A percentile compares a stretch with the other conserved stretches of the same genome.
Evolutionary conservation across 2,113 vertebrate species (phyloP).

Genomic region (Beaufortia kweichowensis): DNA sequence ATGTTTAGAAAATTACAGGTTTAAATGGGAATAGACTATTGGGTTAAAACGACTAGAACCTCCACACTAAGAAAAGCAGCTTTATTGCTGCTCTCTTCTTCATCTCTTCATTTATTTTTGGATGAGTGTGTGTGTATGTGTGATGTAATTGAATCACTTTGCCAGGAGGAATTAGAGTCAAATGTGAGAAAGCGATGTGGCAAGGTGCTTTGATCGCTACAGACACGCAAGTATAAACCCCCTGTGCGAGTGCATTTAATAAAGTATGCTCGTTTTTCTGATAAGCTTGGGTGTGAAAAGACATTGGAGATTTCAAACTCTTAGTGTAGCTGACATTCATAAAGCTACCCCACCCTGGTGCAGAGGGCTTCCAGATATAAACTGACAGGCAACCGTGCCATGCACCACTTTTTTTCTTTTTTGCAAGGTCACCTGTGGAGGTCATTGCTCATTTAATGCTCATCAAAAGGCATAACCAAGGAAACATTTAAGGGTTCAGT

Average conservation of each 20-base stretch:
- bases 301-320: conserved; percentile 64
- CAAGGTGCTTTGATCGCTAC: conserved; percentile 70
- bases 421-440: no score
- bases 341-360: conserved; percentile 58
- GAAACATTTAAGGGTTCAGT: no score
- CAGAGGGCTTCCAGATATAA: conserved; percentile 15
- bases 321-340: conserved; percentile 54
- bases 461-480: no score
- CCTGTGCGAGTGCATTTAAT: conserved; percentile 75
- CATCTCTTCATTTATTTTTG: conserved; percentile 62
- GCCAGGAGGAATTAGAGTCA: conserved; percentile 51
- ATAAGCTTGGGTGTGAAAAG: conserved; percentile 71
- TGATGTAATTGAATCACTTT: conserved; percentile 74
- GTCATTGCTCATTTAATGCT: no score
- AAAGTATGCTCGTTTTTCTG: conserved; percentile 71
- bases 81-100: conserved; percentile 40
- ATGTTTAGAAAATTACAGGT: neutral
- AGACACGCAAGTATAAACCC: conserved; percentile 63
- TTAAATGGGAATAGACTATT: neutral
- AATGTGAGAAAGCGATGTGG: conserved; percentile 37
- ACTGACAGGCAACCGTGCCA: neutral
- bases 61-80: conserved; percentile 45
- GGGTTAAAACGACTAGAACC: conserved; percentile 43
- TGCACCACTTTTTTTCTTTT: no score
- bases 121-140: neutral